phyloP scores from a whole-genome alignment of 2,888 invertebrate genomes.

The Drosophila mayaguana region DNA sequence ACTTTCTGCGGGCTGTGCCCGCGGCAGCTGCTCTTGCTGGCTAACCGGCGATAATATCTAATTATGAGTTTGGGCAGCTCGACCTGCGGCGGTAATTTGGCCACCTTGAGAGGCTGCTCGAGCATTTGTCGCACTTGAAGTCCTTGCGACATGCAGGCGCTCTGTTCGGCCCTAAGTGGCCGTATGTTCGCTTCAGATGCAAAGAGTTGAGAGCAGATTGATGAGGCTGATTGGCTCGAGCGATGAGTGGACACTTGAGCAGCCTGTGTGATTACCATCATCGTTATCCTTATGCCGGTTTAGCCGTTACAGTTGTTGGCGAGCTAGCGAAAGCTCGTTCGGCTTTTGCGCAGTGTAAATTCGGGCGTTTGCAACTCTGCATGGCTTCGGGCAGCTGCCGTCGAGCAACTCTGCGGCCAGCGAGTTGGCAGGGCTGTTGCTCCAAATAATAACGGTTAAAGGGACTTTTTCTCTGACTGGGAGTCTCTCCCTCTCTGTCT shows the following conservation, averaged over 20 bases:
- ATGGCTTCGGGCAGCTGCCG: constrained; percentile 46
- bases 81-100: constrained; percentile 77
- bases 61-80: constrained; percentile 46
- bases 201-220: constrained; percentile 75
- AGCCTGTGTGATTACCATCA: constrained; percentile 61
- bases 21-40: constrained; percentile 41
- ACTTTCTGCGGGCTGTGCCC: constrained; percentile 62
- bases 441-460: constrained; percentile 73
- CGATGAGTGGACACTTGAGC: constrained; percentile 57
- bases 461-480: constrained; percentile 35
- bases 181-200: constrained; percentile 52
- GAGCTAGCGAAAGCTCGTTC: constrained; percentile 41
- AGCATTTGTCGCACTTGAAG: constrained; percentile 46
- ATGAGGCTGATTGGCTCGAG: constrained; percentile 58
- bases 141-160: constrained; percentile 62
- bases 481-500: not conserved
- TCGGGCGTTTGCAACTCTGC: constrained; percentile 57
- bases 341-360: constrained; percentile 51
- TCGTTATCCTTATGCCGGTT: constrained; percentile 54
- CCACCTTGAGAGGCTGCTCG: constrained; percentile 66
- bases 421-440: constrained; percentile 61
- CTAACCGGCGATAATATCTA: constrained; percentile 43
- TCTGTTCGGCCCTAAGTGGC: constrained; percentile 64
- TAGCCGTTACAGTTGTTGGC: constrained; percentile 32
- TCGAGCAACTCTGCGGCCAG: constrained; percentile 60